Evolutionary conservation across 2,888 invertebrate genomes (phyloP), one percentile per base, ranked within the genome.

Genomic region (Aleiodes alternator): DNA sequence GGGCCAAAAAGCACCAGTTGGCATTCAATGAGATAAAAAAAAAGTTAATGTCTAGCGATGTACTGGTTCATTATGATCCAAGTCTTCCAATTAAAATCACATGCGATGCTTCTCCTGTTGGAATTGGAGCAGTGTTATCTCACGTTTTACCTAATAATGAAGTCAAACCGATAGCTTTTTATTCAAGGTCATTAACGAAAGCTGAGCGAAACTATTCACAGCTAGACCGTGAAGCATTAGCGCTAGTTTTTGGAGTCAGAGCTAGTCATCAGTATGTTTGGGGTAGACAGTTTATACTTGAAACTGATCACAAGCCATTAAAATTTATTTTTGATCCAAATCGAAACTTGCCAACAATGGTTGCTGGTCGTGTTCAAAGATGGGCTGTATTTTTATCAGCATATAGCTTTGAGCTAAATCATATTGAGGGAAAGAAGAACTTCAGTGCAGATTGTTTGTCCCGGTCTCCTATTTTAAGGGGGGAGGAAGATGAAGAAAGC

Each of bases 241-340:
- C 69, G 48, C 12, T 29, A 29, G 12, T 83, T 8, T 83, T 81
- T 69, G 78, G 77, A 11, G 71, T 80, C 2, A 78, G 80, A 48
- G 66, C 73, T 8, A 82, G 82, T 43, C 74, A 78, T 16, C 77
- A 80, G 23, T 85, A 81, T 66, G 8, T 85, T 4, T 81, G 69
- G 64, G 82, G 80, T 0, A 50, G 78, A n/a, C 9, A 61, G 4
- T 83, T 87, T 69, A 81, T 76, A 2, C 76, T 90, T 4, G 23
- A 82, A 1, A 89, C 88, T 0, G 88, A 89, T 73, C 84, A 88
- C 75, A 82, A 87, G 69, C 88, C 90, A 1, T 76, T 90, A 14
- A 78, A 72, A 8, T 79, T 79, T 29, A 75, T 75, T 14, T 75
- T 75, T 38, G 75, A 16, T 48, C 51, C 23, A 31, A 73, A 81